Evolutionary conservation across 2,888 invertebrate species (phyloP).

Genomic region (Ophraella communa): DNA sequence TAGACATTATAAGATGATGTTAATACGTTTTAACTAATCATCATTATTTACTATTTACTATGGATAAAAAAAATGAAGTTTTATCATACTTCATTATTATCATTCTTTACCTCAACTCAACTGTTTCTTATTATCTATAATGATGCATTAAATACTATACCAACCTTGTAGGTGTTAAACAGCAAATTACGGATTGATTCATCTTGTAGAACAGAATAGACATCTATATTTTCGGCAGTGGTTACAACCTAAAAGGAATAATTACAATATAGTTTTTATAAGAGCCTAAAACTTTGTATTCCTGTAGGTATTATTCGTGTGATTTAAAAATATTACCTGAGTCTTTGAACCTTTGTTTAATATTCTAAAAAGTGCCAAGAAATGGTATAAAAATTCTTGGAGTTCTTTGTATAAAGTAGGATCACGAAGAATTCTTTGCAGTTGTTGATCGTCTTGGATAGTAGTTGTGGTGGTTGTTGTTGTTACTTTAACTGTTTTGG

Average conservation of each 20-base stretch:
- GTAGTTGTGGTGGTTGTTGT: neutral
- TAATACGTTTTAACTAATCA: no score
- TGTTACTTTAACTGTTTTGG: neutral
- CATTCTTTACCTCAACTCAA: no score
- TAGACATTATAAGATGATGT: no score
- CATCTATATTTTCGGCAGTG: neutral
- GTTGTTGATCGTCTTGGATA: neutral
- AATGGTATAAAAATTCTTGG: slow-evolving; percentile 23
- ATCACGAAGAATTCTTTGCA: slow-evolving; percentile 20
- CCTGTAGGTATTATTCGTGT: no score
- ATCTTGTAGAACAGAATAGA: neutral
- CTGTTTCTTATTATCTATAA: no score
- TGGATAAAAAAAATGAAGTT: no score
- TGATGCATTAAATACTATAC: no score
- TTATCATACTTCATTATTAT: no score
- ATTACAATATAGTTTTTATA: no score
- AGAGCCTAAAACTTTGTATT: no score
- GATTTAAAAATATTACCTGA: no score
- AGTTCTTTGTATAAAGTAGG: slow-evolving; percentile 18
- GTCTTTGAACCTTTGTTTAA: neutral
- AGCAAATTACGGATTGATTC: neutral
- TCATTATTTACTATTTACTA: no score
- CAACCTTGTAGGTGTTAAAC: neutral
- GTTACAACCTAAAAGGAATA: neutral
- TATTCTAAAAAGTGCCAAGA: slow-evolving; percentile 7